These are phyloP conservation scores for Pararge aegeria DNA, from an alignment of 1,140 invertebrate genomes.

Conservation along the genomic window DNA sequence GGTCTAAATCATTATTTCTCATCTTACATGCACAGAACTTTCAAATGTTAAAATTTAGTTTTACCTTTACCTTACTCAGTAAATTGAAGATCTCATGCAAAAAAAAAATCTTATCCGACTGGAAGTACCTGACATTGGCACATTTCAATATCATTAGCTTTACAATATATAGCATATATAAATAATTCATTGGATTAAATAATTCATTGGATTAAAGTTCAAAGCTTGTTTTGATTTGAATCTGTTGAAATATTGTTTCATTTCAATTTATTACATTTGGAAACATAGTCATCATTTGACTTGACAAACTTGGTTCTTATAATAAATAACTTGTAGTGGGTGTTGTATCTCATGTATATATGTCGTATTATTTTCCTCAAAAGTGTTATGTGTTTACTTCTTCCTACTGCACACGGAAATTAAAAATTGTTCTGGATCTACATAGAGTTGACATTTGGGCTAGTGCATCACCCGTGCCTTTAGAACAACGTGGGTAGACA, in stretches of 20 bases:
- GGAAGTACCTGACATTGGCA: too few relatives aligned
- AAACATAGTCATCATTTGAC: too few relatives aligned
- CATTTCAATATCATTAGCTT: too few relatives aligned
- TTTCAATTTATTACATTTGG: neutral
- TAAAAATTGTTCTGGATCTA: slow-evolving; percentile 72
- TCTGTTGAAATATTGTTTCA: neutral
- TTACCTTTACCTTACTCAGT: too few relatives aligned
- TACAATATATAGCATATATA: too few relatives aligned
- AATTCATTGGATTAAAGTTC: neutral
- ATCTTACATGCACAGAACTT: too few relatives aligned
- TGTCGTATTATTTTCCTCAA: neutral
- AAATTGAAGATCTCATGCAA: too few relatives aligned
- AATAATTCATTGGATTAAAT: too few relatives aligned
- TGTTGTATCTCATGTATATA: neutral
- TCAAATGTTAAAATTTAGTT: too few relatives aligned
- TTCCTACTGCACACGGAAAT: slow-evolving; percentile 28
- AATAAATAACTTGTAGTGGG: neutral
- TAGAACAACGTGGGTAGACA: slow-evolving; percentile 49
- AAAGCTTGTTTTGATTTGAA: neutral
- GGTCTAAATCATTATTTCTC: too few relatives aligned
- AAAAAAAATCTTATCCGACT: too few relatives aligned
- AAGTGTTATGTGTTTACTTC: slow-evolving; percentile 11
- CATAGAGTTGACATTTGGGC: slow-evolving; percentile 48
- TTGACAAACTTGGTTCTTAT: too few relatives aligned
- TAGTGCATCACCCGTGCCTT: slow-evolving; percentile 66